Evolutionary conservation across 2,888 invertebrate genomes (phyloP), one percentile per base, ranked within the genome.

Genomic region (Lithophane semibrunnea): DNA sequence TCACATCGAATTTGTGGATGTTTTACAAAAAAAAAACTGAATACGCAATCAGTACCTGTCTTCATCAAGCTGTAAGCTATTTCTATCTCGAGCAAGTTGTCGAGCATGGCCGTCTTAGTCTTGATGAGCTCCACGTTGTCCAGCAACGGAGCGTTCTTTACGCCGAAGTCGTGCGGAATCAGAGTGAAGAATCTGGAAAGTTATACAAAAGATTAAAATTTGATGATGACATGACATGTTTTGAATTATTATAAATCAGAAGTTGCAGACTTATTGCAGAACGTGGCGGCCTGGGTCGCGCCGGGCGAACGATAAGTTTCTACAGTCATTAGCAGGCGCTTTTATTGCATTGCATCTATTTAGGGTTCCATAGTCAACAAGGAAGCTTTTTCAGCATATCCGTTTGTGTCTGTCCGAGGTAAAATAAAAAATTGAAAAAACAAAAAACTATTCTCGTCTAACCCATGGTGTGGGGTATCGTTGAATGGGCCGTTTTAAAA

Each of bases 131-230:
- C 98, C 9, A 97, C 91, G 37, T 98, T 98, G 88, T 99, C 97
- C 70, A 99, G 97, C 61, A 99, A 92, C 3, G 99, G 99, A 0
- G 99, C 98, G 87, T 97, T 98, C 24, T 98, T 97, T 60, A 98
- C 94, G 1, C 99, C 99, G 93, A 99, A 99, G 90, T 98, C 98
- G 93, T 99, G 99, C 0, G 99, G 99, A 82, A 99, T 98, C 69
- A 99, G 96, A 0, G 99, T 99, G 93, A 99, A 99, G 95, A 99
- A 99, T 84, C 97, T 97, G 85, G 5, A 79, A 85, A 69, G 37
- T 56, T 54, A 24, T 8, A 12, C 5, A 67, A 7, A n/a, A 10
- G n/a, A 56, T 18, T 18, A 61, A 37, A 8, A 29, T 66, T 37
- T n/a, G 16, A 21, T 52, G 9, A n/a, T 16, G 8, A 8, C 24